These are phyloP conservation scores for Stylophora pistillata DNA, from an alignment of 64 coral and sea anemone species.

Conservation along the genomic window DNA sequence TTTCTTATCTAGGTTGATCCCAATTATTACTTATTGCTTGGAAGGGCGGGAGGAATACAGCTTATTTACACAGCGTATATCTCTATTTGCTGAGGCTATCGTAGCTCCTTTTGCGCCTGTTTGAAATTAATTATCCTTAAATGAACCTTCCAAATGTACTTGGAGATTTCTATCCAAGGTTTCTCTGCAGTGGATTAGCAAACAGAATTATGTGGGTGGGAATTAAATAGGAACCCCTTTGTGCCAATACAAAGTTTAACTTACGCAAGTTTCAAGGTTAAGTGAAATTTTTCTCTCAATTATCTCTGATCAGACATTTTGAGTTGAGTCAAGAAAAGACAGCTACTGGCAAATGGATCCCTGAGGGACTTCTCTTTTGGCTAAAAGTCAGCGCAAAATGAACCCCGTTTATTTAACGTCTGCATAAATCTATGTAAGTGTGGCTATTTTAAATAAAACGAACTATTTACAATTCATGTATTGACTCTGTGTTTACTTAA, in stretches of 20 bases:
- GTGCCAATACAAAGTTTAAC: neutral
- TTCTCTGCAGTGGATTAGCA: neutral
- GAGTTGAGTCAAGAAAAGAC: neutral
- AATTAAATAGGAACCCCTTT: neutral
- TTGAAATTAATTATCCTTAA: neutral
- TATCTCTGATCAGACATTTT: neutral
- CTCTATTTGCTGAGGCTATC: neutral
- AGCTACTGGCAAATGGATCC: neutral
- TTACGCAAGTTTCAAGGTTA: neutral
- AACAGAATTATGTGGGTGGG: neutral
- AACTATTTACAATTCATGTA: neutral
- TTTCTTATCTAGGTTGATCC: conserved; percentile 29
- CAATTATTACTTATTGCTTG: neutral
- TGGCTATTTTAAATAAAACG: neutral
- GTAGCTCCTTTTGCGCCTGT: neutral
- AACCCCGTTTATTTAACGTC: neutral
- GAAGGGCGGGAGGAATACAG: neutral
- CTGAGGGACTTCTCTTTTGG: neutral
- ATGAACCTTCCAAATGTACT: neutral
- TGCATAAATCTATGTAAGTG: neutral
- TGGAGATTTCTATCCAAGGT: neutral
- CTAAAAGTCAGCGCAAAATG: neutral
- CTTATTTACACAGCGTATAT: neutral
- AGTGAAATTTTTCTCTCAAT: neutral
- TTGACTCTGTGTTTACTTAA: conserved; percentile 4